Percentiles rank a stretch among this genome's conserved stretches.
These are phyloP conservation scores for Atherinomorus stipes DNA, from an alignment of 2,113 vertebrate species.

Conservation along the genomic window DNA sequence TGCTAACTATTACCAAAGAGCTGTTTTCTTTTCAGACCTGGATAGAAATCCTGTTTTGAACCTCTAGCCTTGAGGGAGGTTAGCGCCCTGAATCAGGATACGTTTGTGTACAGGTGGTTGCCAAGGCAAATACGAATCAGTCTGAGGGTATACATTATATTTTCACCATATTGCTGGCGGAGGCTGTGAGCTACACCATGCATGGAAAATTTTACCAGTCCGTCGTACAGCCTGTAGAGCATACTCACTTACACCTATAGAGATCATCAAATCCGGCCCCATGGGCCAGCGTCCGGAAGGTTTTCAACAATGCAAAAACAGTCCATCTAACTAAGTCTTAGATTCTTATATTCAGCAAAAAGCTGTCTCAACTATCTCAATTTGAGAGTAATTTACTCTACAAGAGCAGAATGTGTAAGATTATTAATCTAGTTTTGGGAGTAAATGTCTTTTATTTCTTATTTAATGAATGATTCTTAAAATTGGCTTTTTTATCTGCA, in stretches of 20 bases:
- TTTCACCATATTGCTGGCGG: conserved; percentile 42
- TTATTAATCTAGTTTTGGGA: too few relatives aligned
- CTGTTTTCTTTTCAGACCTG: conserved; percentile 56
- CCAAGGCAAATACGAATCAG: conserved; percentile 64
- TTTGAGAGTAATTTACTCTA: too few relatives aligned
- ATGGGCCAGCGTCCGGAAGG: too few relatives aligned
- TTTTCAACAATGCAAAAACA: too few relatives aligned
- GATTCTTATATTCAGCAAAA: too few relatives aligned
- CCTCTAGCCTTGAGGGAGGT: conserved; percentile 58
- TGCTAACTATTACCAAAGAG: conserved; percentile 67
- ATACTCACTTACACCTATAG: conserved; percentile 41
- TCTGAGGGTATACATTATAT: conserved; percentile 46
- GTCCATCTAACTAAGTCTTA: too few relatives aligned
- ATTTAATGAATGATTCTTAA: too few relatives aligned
- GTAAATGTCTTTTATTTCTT: too few relatives aligned
- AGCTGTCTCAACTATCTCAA: too few relatives aligned
- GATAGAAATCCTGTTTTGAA: conserved; percentile 53
- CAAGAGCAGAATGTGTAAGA: too few relatives aligned
- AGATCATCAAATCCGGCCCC: too few relatives aligned
- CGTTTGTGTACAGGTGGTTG: conserved; percentile 48
- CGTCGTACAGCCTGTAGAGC: neutral
- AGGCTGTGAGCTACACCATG: conserved; percentile 13
- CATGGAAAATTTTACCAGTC: conserved; percentile 43
- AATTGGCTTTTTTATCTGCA: too few relatives aligned
- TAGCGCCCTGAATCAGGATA: conserved; percentile 50